Base-by-base conservation (phyloP, 2,797 vertebrate species). In the Anas acuta region DNA sequence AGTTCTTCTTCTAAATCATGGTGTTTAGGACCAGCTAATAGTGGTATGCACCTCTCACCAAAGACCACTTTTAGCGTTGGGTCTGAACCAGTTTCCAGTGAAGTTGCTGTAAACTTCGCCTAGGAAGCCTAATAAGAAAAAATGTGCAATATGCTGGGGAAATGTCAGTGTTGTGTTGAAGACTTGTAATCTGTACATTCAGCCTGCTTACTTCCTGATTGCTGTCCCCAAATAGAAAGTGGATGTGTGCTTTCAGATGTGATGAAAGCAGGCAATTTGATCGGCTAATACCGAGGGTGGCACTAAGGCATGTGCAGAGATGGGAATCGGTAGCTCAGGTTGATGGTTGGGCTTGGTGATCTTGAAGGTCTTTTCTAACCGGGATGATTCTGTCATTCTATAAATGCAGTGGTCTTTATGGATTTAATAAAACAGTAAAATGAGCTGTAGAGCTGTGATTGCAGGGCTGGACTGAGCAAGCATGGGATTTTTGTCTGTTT, bases 121-220 rank as follows among this genome's bases (percentile, higher is more conserved):
- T 35, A 18, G 32, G 33, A 21, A 57, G 12, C 7, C 26, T 51
- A 39, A 7, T 30, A 28, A 37, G 13, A 58, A 16, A 11, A 66
- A 75, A 73, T 13, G 51, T 3, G 18, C 22, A 62, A 49, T 7
- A 7, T 32, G 12, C 10, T 84, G 41, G 58, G 49, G 70, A 58
- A 73, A 62, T 4, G 2, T 2, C 23, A 11, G 3, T 25, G 6
- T 65, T 4, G 0, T 43, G 18, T 18, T 84, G 41, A 33, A 12
- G 57, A 43, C 56, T 41, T 32, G 49, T 43, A 90, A 58, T 58
- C 41, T 51, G 30, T 30, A 41, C 67, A 19, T 84, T 87, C 54
- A 51, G 35, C 35, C 13, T 58, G 22, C 11, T 76, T 72, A 17
- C 11, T 60, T 37, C 47, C 9, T 58, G 13, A 49, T 84, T 60